These are phyloP conservation scores for Salvelinus sp. DNA, from an alignment of 2,113 vertebrate species.

Conservation along the genomic window DNA sequence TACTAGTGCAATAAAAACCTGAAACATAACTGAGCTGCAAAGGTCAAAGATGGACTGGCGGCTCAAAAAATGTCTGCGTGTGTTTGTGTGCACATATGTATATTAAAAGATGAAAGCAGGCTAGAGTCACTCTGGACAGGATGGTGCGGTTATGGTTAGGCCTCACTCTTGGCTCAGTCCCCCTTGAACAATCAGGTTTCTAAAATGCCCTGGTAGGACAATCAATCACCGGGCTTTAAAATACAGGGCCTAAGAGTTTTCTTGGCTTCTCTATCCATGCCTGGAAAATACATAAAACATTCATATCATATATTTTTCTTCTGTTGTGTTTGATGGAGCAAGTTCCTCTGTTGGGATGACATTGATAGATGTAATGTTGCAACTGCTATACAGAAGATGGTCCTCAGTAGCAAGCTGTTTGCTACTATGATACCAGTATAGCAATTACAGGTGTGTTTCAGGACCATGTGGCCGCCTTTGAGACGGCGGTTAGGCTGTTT, in stretches of 20 bases:
- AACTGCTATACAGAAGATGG: background rate
- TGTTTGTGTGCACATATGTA: background rate
- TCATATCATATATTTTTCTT: background rate
- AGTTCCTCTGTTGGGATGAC: background rate
- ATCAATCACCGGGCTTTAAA: background rate
- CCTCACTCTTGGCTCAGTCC: background rate
- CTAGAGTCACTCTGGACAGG: background rate
- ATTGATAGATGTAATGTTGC: background rate
- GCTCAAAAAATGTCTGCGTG: background rate
- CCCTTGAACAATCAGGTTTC: background rate
- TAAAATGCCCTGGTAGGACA: background rate
- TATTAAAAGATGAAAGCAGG: background rate
- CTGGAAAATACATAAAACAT: conserved; percentile 1
- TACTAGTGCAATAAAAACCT: too few relatives aligned
- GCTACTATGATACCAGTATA: background rate
- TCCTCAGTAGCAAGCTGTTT: too few relatives aligned
- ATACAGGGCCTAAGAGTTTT: background rate
- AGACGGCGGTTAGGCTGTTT: too few relatives aligned
- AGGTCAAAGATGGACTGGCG: too few relatives aligned
- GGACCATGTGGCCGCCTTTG: too few relatives aligned
- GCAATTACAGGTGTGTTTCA: too few relatives aligned
- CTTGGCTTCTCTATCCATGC: background rate
- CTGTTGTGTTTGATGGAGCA: background rate
- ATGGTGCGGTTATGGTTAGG: background rate
- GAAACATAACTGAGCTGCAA: too few relatives aligned